Base-by-base conservation (phyloP, 2,113 vertebrate species). In the Albula goreensis region DNA sequence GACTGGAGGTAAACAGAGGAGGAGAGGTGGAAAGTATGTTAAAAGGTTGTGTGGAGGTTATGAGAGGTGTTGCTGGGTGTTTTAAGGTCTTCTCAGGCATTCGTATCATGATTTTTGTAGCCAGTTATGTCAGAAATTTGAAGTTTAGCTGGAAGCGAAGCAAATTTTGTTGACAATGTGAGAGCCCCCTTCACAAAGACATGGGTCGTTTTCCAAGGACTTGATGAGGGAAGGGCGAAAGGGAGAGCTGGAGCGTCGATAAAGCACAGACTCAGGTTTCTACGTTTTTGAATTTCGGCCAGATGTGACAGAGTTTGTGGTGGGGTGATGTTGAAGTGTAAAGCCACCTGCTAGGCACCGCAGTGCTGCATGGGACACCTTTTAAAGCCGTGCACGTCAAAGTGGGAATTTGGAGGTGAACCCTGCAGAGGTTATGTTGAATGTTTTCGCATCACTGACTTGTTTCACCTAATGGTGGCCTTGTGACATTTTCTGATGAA, bases 371-470 rank as follows among this genome's bases (percentile, higher is more conserved):
- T 81, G 63, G 50, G 31, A 41, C 31, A 41, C 66, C 74, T 85
- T 87, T 25, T 81, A 81, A 90, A 84, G 78, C 85, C 85, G 84
- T 88, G 82, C 48, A 80, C 78, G 60, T 86, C 85, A 81, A 83
- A 19, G 50, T 49, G 79, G 84, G 80, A 85, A 60, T 83, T 50
- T 56, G 49, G 66, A 86, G 63, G 81, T 87, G 52, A 83, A 81
- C 80, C 74, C 12, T 81, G 78, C 84, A 87, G 74, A 89, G 81
- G 88, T 87, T 84, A 87, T 82, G 80, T 63, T n/a, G 82, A 25
- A 9, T 78, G 86, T 88, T 90, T 66, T 85, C 86, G 81, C 87
- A 56, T 87, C 53, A 83, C 82, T 60, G 83, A 60, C 82, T 88
- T 80, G 49, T 17, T 78, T 17, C 63, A 50, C 81, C 83, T 80